Evolutionary conservation across 2,113 vertebrate genomes (phyloP).

Genomic region (Phoenicopterus ruber): DNA sequence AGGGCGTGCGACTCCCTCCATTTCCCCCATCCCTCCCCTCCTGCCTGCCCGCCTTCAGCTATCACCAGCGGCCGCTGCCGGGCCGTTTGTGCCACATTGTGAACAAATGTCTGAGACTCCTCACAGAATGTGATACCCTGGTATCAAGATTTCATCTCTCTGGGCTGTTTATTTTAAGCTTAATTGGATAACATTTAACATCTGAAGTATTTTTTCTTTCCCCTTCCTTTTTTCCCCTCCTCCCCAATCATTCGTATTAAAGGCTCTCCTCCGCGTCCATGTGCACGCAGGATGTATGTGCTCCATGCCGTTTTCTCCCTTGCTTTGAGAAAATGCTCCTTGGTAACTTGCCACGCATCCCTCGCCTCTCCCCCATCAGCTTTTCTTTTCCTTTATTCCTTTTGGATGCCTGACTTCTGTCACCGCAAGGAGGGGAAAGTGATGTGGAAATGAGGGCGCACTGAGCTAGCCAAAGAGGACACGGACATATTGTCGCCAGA

Average conservation of each 20-base stretch:
- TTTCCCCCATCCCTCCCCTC: background rate
- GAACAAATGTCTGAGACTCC: constrained; percentile 57
- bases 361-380: background rate
- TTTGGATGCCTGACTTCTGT: constrained; percentile 32
- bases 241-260: background rate
- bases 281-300: constrained; percentile 33
- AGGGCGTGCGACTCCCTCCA: background rate
- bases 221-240: background rate
- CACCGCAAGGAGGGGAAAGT: constrained; percentile 24
- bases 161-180: constrained; percentile 67
- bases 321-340: constrained; percentile 28
- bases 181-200: constrained; percentile 75
- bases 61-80: background rate
- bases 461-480: background rate
- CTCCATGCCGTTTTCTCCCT: constrained; percentile 31
- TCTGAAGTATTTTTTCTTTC: constrained; percentile 43
- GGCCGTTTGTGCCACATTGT: background rate
- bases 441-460: constrained; percentile 26
- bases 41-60: background rate
- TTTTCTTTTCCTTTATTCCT: constrained; percentile 37
- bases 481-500: constrained; percentile 19
- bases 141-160: constrained; percentile 52
- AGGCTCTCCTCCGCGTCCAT: background rate
- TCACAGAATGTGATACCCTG: constrained; percentile 19
- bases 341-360: background rate